phyloP scores from a whole-genome alignment of 1,140 invertebrate species.

The Drosophila kikkawai region DNA sequence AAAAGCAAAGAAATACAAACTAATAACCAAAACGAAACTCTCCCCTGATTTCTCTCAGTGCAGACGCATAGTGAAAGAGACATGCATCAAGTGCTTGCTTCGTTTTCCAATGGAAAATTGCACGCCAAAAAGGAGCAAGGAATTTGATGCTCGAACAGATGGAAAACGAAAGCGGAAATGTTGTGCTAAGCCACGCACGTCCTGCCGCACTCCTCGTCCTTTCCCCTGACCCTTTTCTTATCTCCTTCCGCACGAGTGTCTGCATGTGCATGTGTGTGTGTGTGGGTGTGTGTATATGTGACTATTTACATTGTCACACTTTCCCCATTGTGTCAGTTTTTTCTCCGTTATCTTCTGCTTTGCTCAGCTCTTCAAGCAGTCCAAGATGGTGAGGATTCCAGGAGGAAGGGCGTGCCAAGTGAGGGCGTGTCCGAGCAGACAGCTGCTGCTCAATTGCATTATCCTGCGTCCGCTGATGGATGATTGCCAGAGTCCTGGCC shows the following conservation, averaged over 20 bases:
- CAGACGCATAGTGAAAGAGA: conserved; percentile 16
- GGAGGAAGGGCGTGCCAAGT: conserved; percentile 36
- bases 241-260: conserved; percentile 32
- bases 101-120: conserved; percentile 62
- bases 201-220: conserved; percentile 9
- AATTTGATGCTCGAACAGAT: conserved; percentile 48
- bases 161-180: conserved; percentile 69
- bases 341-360: conserved; percentile 33
- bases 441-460: conserved; percentile 62
- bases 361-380: conserved; percentile 41
- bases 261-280: conserved; percentile 1
- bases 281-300: conserved; percentile 22
- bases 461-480: conserved; percentile 56
- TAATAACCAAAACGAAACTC: no score
- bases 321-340: conserved; percentile 51
- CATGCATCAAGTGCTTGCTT: conserved; percentile 58
- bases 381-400: conserved; percentile 23
- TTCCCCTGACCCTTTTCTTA: conserved; percentile 23
- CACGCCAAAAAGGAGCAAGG: conserved; percentile 29
- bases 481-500: conserved; percentile 33
- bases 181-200: conserved; percentile 63
- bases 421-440: conserved; percentile 52
- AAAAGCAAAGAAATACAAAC: no score
- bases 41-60: conserved; percentile 12
- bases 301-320: conserved; percentile 67